Evolutionary conservation across 1,140 invertebrate species (phyloP), one percentile per base, ranked within the genome.

Genomic region (Dreissena rostriformis): DNA sequence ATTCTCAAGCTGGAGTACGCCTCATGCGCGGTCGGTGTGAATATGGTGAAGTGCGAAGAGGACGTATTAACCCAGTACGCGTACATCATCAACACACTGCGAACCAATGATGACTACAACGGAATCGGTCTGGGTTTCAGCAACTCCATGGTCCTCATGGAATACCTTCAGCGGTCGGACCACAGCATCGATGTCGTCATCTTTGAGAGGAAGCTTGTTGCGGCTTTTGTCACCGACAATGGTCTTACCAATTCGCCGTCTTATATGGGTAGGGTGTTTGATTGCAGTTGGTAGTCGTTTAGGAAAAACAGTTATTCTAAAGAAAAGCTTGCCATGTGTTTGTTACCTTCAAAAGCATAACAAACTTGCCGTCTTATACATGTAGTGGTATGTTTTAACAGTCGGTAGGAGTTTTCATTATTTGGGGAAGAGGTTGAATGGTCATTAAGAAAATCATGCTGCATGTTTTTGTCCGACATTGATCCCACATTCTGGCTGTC

Each of bases 1-100:
- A 66, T 89, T 0, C 52, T 90, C 51, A 90, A 90, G 55, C 85
- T 87, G n/a, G 88, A 89, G 49, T 87, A 88, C 29, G 90, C 88
- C 0, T 89, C 87, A 14, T 84, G 88, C 19, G 84, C 84, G 10
- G 78, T 86, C 24, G 86, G 76, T 22, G 85, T 86, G 17, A 71
- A 66, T n/a, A 66, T 84, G 24, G 86, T 87, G 51, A 39, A 80
- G 65, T 75, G 22, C 70, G 15, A 78, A 49, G 71, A 82, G n/a
- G 79, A 88, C 39, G 53, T 71, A 15, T 26, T 26, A 22, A 49
- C 29, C 4, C 57, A 76, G 39, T 83, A 74, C 39, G 8, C 49
- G 15, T 22, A 80, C 4, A 55, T 87, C 24, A 68, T 51, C 8
- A 61, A 29, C 28, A 67, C 29, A 1, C 66, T 84, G 5, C 70